Evolutionary conservation across 2,113 vertebrate species (phyloP).

Genomic region (Phoenicopterus ruber): DNA sequence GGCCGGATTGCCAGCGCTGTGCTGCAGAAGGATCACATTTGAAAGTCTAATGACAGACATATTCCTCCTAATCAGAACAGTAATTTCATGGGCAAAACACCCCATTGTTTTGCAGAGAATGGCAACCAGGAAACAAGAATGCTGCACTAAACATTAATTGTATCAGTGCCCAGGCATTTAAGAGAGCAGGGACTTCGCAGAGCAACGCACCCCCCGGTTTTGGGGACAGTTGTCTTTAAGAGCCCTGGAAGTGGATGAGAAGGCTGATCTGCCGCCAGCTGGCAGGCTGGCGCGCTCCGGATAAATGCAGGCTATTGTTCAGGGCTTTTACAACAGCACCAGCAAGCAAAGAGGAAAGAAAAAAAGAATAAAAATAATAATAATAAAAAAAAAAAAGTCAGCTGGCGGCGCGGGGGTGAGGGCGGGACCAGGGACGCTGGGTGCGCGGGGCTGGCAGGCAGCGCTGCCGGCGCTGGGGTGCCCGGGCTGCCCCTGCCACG

Average conservation of each 20-base stretch:
- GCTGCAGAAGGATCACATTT: not conserved
- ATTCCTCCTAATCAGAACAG: not conserved
- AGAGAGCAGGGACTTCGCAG: not conserved
- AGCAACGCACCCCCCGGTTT: not conserved
- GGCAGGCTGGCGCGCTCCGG: not conserved
- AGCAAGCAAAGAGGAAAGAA: not conserved
- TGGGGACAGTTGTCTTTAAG: conserved; percentile 1
- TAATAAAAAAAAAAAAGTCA: not conserved
- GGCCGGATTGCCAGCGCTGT: not conserved
- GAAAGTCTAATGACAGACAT: not conserved
- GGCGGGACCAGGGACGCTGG: not conserved
- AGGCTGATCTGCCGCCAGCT: conserved; percentile 23
- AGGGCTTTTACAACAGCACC: not conserved
- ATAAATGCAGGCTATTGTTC: conserved; percentile 35
- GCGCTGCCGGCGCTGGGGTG: not conserved
- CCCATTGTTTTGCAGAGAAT: conserved; percentile 8
- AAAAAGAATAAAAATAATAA: not conserved
- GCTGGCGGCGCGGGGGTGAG: not conserved
- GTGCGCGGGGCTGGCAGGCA: not conserved
- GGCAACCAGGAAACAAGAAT: conserved; percentile 20
- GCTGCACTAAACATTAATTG: not conserved
- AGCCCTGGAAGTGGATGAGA: conserved; percentile 9
- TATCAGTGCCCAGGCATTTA: not conserved
- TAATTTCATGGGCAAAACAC: conserved; percentile 44
- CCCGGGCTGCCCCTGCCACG: not conserved